phyloP scores from a whole-genome alignment of 2,113 vertebrate species.

The Eudyptes chrysolophus region DNA sequence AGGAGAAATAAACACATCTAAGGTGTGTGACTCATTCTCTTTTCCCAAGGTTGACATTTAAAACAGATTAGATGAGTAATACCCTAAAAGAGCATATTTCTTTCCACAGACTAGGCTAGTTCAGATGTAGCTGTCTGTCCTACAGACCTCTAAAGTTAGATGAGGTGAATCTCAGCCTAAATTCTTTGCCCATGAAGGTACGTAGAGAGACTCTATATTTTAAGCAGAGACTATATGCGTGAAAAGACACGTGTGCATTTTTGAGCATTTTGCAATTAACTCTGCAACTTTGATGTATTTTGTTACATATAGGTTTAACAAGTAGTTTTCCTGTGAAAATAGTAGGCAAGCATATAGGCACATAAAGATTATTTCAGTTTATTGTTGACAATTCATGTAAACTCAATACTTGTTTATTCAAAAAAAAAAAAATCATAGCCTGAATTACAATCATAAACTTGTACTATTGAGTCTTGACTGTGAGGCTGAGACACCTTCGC shows the following conservation, averaged over 20 bases:
- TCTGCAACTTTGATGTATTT: not conserved
- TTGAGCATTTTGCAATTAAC: not conserved
- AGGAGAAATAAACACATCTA: not conserved
- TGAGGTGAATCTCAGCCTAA: not conserved
- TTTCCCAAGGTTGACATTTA: not conserved
- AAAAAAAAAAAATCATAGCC: not conserved
- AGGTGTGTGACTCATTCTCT: not conserved
- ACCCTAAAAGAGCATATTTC: not conserved
- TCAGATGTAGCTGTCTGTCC: not conserved
- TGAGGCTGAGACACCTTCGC: not conserved
- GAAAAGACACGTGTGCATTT: not conserved
- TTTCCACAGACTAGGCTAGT: not conserved
- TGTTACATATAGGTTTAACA: not conserved
- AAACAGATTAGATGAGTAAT: not conserved
- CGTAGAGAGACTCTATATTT: fast-evolving
- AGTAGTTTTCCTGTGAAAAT: not conserved
- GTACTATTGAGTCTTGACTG: not conserved
- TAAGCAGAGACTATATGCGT: not conserved
- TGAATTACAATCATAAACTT: not conserved
- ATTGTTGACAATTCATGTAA: not conserved
- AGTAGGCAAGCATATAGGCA: not conserved
- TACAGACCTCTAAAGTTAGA: not conserved
- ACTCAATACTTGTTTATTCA: not conserved
- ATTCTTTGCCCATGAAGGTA: not conserved
- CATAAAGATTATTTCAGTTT: not conserved